These are phyloP conservation scores for Crematogaster levior DNA, from an alignment of 2,888 invertebrate genomes.

Conservation along the genomic window DNA sequence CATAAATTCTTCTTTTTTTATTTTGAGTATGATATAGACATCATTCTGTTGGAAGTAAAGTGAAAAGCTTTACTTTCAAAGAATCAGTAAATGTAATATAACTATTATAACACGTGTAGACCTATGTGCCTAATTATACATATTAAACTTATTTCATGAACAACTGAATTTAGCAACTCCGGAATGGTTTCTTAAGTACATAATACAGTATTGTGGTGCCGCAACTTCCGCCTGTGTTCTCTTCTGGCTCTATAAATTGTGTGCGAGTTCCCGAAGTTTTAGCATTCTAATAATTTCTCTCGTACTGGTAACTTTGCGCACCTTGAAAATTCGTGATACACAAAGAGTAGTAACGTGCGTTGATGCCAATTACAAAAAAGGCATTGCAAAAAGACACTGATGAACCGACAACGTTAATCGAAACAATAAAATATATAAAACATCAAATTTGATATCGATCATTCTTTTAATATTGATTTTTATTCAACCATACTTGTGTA, in stretches of 20 bases:
- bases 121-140: conserved; percentile 12
- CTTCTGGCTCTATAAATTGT: conserved; percentile 42
- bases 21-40: neutral
- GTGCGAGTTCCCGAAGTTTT: conserved; percentile 36
- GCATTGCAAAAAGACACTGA: too few relatives aligned
- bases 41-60: neutral
- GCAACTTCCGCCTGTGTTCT: conserved; percentile 27
- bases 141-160: conserved; percentile 36
- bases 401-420: neutral
- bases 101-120: neutral
- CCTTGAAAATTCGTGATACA: conserved; percentile 27
- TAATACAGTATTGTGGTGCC: conserved; percentile 35
- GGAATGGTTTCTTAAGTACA: conserved; percentile 45
- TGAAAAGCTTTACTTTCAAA: neutral
- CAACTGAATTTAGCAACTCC: conserved; percentile 29
- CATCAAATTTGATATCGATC: neutral
- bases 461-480: neutral
- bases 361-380: conserved; percentile 7
- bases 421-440: neutral
- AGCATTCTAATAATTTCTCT: conserved; percentile 46
- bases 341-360: neutral
- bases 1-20: neutral
- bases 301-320: conserved; percentile 8
- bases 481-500: conserved; percentile 1
- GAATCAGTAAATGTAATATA: conserved; percentile 2